These are phyloP conservation scores for Porites rus DNA, from an alignment of 92 coral and sea anemone genomes.

Conservation along the genomic window DNA sequence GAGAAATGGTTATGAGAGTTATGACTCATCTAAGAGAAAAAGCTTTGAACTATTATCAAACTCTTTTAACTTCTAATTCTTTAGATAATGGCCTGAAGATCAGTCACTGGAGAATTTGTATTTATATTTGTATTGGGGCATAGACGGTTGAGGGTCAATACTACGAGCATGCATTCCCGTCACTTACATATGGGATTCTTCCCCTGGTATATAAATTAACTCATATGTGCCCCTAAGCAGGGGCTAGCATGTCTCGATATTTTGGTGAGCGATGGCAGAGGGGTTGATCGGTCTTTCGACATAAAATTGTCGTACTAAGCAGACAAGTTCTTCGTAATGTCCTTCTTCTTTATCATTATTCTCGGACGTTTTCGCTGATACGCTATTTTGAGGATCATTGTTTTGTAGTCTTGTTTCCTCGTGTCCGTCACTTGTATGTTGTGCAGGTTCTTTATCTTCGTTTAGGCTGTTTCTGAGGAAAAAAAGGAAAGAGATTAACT, in stretches of 20 bases:
- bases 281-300: conserved; percentile 88
- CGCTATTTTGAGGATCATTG: not conserved
- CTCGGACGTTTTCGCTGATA: not conserved
- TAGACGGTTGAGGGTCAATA: too few relatives aligned
- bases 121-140: too few relatives aligned
- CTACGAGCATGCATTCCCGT: too few relatives aligned
- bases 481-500: not conserved
- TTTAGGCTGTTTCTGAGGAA: conserved; percentile 19
- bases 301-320: conserved; percentile 88
- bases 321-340: conserved; percentile 80
- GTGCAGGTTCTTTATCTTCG: not conserved
- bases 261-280: conserved; percentile 82
- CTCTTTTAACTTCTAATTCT: too few relatives aligned
- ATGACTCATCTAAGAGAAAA: too few relatives aligned
- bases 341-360: conserved; percentile 69
- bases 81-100: too few relatives aligned
- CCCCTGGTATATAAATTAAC: too few relatives aligned
- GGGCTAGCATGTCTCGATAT: conserved; percentile 81
- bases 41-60: too few relatives aligned
- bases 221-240: too few relatives aligned
- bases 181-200: too few relatives aligned
- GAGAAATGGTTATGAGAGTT: too few relatives aligned
- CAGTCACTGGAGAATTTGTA: too few relatives aligned
- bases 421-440: not conserved
- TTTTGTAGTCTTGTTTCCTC: conserved; percentile 11